Evolutionary conservation across 2,888 invertebrate genomes (phyloP), one percentile per base, ranked within the genome.

Genomic region (Polietes domitor): DNA sequence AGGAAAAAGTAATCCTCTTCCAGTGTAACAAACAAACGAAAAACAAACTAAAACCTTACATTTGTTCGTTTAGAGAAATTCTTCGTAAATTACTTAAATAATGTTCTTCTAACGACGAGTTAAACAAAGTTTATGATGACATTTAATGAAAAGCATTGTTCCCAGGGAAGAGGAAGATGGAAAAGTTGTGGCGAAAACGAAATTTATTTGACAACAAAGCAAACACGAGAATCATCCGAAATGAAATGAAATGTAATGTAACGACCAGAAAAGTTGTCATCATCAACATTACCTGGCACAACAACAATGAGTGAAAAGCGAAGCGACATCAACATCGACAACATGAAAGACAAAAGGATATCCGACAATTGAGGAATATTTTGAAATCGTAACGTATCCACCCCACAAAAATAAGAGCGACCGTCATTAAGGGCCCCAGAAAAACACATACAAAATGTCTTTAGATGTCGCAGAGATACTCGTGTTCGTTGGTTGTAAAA

Each of bases 191-290:
- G 47, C 0, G 17, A 61, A 61, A 61, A 21, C 28, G 1, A 28
- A 61, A 61, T 61, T 58, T 77, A 47, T 21, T 77, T 37, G 9
- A 32, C 61, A 61, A 41, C 32, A 41, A 70, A 61, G 28, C 32
- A 41, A 70, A 47, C 77, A 58, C 37, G 61, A n/a, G n/a, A 58
- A 58, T 58, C 4, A 58, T 26, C 3, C 58, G 24, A 26, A 47
- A 68, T 37, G 50, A 65, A 65, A 61, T 24, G 17, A 21, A 55
- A 61, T 47, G 12, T 55, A 78, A 75, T 47, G 65, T 71, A 58
- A 78, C 19, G 78, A 77, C 58, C 76, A 68, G 58, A 73, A 77
- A 68, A 76, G 76, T 71, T 76, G 61, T 68, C 68, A 65, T 55
- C 43, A 24, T 68, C 58, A 47, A 26, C 47, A 58, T 58, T 73